Conservation (phyloP, 2,888 invertebrate species). For the Drosophila cyrtoloma region DNA sequence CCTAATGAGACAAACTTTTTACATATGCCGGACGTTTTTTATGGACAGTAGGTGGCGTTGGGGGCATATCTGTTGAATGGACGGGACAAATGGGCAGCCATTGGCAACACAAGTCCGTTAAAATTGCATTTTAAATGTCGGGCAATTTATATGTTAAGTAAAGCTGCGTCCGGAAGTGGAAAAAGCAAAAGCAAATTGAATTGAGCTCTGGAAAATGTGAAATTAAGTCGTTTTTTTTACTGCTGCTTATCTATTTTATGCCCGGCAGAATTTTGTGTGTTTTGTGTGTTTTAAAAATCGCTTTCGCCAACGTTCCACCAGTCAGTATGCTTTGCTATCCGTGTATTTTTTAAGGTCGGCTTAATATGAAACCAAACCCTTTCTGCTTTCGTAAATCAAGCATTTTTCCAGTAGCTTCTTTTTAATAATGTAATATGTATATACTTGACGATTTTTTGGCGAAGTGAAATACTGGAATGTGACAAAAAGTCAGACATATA, state of each 20-base stretch:
- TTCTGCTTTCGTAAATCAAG: background rate
- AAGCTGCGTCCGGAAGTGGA: conserved; percentile 34
- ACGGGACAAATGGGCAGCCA: conserved; percentile 49
- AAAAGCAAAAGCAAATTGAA: conserved; percentile 56
- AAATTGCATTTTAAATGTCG: conserved; percentile 70
- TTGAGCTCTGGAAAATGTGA: conserved; percentile 23
- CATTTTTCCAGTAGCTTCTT: background rate
- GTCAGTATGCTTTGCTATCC: background rate
- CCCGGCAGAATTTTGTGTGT: background rate
- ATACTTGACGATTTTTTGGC: background rate
- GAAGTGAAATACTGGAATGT: background rate
- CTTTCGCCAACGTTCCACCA: background rate
- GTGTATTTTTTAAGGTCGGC: background rate
- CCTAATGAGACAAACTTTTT: conserved; percentile 71
- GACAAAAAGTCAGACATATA: background rate
- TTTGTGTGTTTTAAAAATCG: background rate
- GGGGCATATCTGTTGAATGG: conserved; percentile 61
- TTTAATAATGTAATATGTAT: background rate
- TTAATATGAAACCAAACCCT: background rate
- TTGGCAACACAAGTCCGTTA: conserved; percentile 52
- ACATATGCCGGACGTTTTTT: conserved; percentile 32
- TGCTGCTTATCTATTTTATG: conserved; percentile 28
- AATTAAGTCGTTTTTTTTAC: conserved; percentile 1
- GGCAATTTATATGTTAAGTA: conserved; percentile 72
- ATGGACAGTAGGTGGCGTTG: background rate